A percentile compares a stretch with the other conserved stretches of the same genome.
These are phyloP conservation scores for Sphaerophoria rueppellii DNA, from an alignment of 2,888 invertebrate genomes.

Conservation along the genomic window DNA sequence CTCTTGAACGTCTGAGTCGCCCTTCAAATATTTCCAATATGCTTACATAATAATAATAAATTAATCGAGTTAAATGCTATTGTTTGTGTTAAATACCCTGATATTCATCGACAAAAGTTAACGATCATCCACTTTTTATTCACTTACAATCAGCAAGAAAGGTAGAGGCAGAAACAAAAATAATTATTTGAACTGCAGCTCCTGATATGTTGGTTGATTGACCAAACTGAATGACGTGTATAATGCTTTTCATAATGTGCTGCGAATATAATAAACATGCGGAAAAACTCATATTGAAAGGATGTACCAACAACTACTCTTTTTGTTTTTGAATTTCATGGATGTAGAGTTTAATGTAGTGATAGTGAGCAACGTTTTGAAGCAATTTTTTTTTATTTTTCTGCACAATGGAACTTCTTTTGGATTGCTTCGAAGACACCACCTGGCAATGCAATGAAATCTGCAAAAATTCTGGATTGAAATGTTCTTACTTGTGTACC, in stretches of 20 bases:
- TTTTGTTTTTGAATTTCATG: no score
- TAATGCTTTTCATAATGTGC: slow-evolving; percentile 30
- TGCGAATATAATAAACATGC: slow-evolving; percentile 4
- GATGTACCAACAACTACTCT: no score
- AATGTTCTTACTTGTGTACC: no score
- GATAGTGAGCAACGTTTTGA: no score
- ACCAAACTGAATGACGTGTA: slow-evolving; percentile 50
- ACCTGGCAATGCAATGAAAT: no score
- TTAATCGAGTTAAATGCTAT: slow-evolving; percentile 75
- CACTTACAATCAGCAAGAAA: slow-evolving; percentile 46
- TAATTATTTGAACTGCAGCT: slow-evolving; percentile 1
- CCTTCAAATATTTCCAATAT: slow-evolving; percentile 75
- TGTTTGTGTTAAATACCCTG: slow-evolving; percentile 74
- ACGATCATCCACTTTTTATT: slow-evolving; percentile 65
- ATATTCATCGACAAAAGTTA: slow-evolving; percentile 66
- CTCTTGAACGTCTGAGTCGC: slow-evolving; percentile 64
- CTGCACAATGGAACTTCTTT: no score
- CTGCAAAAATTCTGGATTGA: no score
- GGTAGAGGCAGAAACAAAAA: slow-evolving; percentile 29
- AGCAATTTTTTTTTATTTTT: no score
- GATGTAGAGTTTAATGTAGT: no score
- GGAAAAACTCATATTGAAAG: no score
- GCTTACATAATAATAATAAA: slow-evolving; percentile 66
- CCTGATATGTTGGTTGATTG: slow-evolving; percentile 55
- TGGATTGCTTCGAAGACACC: no score